Evolutionary conservation across 2,888 invertebrate species (phyloP).

Genomic region (Stenurella melanura): DNA sequence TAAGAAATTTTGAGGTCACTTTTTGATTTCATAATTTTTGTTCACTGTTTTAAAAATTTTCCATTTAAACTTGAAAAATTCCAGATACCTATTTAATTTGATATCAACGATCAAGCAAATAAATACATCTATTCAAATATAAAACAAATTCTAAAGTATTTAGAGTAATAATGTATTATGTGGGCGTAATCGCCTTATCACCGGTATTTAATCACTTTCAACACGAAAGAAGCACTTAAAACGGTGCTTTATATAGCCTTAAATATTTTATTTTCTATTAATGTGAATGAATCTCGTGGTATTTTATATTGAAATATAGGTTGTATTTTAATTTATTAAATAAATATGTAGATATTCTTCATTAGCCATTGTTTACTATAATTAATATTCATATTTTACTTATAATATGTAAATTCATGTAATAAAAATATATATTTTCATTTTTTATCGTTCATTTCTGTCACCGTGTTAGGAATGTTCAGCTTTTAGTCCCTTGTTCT

Average conservation of each 20-base stretch:
- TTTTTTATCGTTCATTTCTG: neutral
- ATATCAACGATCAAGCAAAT: no score
- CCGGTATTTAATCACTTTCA: no score
- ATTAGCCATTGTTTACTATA: neutral
- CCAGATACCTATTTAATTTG: no score
- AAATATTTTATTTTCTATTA: neutral
- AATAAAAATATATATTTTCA: neutral
- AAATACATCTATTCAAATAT: no score
- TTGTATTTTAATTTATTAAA: neutral
- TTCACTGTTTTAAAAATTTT: no score
- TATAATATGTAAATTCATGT: neutral
- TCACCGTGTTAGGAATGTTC: neutral
- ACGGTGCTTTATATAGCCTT: neutral
- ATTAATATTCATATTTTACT: neutral
- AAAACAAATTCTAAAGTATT: no score
- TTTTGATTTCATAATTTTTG: no score
- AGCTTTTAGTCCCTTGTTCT: neutral
- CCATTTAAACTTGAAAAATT: no score
- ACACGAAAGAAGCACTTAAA: no score
- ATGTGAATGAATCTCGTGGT: neutral
- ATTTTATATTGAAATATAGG: neutral
- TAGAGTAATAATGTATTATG: no score
- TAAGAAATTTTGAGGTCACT: no score
- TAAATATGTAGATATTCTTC: conserved; percentile 2
- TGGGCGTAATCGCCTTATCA: no score